Evolutionary conservation across 2,797 vertebrate species (phyloP), one percentile per base, ranked within the genome.

Genomic region (Cynodonichthys magdalenae): DNA sequence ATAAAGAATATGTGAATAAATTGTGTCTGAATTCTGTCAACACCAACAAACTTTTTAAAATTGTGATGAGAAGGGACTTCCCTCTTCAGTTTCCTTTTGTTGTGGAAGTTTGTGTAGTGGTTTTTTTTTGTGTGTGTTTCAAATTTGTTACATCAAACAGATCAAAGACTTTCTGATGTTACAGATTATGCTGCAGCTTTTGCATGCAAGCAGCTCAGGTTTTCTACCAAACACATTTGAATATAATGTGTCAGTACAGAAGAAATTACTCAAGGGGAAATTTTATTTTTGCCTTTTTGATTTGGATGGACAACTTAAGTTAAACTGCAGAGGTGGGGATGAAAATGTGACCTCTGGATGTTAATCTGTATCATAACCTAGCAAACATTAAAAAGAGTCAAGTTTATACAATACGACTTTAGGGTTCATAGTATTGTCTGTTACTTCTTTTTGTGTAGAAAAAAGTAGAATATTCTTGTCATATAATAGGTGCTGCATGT

Each of bases 81-180:
- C 12, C 59, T 53, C 45, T 66, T 39, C 55, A 48, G 15, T 24
- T 9, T 59, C 68, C 52, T 45, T 64, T 57, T 71, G 63, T 74
- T 46, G 18, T 6, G 3, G 39, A 62, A 27, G 19, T 54, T 50
- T 47, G 41, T 66, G 36, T 24, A 46, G 31, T 41, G 19, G 2
- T 24, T 24, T 24, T 24, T 24, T 24, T 24, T 24, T 24, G 24
- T 54, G 7, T 51, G 56, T 31, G 24, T 60, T 18, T 39, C 20
- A 41, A 27, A 66, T 72, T 63, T 44, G 24, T 63, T 53, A 34
- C 34, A 59, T 65, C 69, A 53, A 59, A 67, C 50, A 28, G 12
- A 66, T 47, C 27, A 54, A 45, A 64, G 24, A 48, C 1, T 2
- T 58, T 49, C 48, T 52, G 27, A 51, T 49, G 24, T 52, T 15